Evolutionary conservation across 2,888 invertebrate genomes (phyloP), one percentile per base, ranked within the genome.

Genomic region (Protonemura montana): DNA sequence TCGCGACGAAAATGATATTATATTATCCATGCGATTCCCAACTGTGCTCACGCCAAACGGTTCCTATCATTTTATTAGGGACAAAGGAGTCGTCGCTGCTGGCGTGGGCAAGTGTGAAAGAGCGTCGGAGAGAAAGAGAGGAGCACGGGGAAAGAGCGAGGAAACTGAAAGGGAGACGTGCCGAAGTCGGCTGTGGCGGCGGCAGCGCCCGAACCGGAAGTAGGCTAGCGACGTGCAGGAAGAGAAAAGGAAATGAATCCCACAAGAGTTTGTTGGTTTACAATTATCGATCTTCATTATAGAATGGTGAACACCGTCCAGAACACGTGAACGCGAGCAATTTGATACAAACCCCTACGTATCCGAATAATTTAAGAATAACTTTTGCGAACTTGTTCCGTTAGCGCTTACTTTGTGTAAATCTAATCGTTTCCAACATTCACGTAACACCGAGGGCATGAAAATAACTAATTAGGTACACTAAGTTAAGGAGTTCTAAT

Each of bases 11-110:
- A 59, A 59, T 59, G 59, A 59, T 59, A 59, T 59, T 59, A 59
- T 59, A 10, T 59, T 59, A 21, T n/a, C n/a, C n/a, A n/a, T n/a
- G n/a, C 59, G 16, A 21, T 59, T 59, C 59, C 59, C 21, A 59
- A 59, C 59, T 59, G 59, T 59, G 21, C 21, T 59, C 59, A 59
- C 59, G 59, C 59, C 59, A 59, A 59, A 59, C 59, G 7, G 59
- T 59, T 59, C 59, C 59, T 59, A 59, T 59, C 59, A 59, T 59
- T 59, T 59, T 59, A 59, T 59, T 59, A 59, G 59, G 59, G 59
- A 59, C 59, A 59, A 59, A 21, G 59, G 59, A 59, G 59, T 59
- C 41, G 41, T 5, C 59, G 21, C 59, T 3, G 59, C 59, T 59
- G 59, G 21, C 16, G 59, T 59, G 59, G 7, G 59, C 1, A 21